These are phyloP conservation scores for Chiloscyllium plagiosum DNA, from an alignment of 2,113 vertebrate species.

Conservation along the genomic window DNA sequence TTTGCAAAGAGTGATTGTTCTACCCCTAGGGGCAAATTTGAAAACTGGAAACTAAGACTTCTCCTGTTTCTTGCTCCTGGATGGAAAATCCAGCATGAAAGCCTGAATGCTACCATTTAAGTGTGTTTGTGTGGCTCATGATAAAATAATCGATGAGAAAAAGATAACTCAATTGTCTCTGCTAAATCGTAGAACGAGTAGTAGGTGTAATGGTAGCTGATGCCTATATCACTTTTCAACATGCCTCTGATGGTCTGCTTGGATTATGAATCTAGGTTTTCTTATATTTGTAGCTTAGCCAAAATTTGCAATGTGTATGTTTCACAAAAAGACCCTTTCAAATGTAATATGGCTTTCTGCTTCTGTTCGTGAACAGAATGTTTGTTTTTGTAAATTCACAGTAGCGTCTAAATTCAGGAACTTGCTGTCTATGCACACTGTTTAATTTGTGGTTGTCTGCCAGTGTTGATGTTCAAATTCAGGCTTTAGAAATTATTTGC, in stretches of 20 bases:
- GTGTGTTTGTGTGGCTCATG: too few relatives aligned
- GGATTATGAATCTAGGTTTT: background rate
- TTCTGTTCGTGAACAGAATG: background rate
- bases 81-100: background rate
- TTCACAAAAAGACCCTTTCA: background rate
- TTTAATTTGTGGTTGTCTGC: background rate
- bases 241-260: background rate
- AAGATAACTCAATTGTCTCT: background rate
- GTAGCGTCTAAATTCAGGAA: background rate
- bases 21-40: too few relatives aligned
- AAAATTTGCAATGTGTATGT: background rate
- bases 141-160: background rate
- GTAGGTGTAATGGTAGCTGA: background rate
- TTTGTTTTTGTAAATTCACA: background rate
- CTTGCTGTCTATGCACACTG: background rate
- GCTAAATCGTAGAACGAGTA: background rate
- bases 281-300: background rate
- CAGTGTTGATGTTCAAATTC: background rate
- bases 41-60: background rate
- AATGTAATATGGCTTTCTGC: background rate
- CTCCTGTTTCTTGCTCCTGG: background rate
- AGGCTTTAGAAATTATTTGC: background rate
- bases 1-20: background rate
- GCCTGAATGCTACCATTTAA: conserved; percentile 11
- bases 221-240: background rate